These are phyloP conservation scores for Napeogenes sylphis DNA, from an alignment of 2,888 invertebrate species.

Conservation along the genomic window DNA sequence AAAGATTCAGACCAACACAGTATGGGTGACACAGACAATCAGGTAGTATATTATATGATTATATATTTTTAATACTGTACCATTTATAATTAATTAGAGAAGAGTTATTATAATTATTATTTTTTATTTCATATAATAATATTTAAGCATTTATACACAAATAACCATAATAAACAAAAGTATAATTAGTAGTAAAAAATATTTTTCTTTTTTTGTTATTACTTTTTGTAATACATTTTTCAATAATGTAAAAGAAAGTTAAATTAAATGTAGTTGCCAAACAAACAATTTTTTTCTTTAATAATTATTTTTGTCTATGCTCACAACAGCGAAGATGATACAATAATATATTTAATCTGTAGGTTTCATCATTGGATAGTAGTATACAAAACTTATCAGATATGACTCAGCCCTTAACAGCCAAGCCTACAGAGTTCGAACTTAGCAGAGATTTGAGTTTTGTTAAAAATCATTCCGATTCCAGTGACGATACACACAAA, in stretches of 20 bases:
- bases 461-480: slow-evolving; percentile 59
- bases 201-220: no score
- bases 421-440: slow-evolving; percentile 60
- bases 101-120: no score
- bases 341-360: slow-evolving; percentile 23
- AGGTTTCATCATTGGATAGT: slow-evolving; percentile 73
- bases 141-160: no score
- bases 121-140: no score
- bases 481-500: slow-evolving; percentile 71
- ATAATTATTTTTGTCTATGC: no score
- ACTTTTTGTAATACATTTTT: no score
- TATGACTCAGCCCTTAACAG: slow-evolving; percentile 67
- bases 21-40: slow-evolving; percentile 73
- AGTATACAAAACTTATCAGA: slow-evolving; percentile 74
- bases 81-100: not conserved
- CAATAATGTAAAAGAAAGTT: no score
- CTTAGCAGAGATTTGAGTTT: slow-evolving; percentile 38
- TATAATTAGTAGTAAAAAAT: no score
- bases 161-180: no score
- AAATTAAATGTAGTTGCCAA: no score
- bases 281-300: no score
- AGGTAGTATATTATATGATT: slow-evolving; percentile 42
- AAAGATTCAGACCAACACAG: slow-evolving; percentile 71
- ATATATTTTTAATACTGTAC: not conserved
- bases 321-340: not conserved